Base-by-base conservation (phyloP, 2,113 vertebrate species). In the Myrmecophaga tridactyla region DNA sequence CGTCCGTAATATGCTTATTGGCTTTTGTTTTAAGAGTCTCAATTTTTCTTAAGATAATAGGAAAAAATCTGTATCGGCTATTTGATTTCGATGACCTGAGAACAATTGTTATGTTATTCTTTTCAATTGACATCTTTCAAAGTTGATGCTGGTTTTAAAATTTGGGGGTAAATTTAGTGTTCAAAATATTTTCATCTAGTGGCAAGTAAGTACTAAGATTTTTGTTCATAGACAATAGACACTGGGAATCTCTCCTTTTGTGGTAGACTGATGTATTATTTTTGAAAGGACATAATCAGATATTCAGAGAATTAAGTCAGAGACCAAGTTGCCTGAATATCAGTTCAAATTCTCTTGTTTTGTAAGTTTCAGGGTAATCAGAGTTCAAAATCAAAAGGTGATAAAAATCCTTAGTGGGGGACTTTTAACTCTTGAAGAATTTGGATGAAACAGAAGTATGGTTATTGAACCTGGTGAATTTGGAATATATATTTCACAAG, bases 71-170 rank as follows among this genome's bases (percentile, higher is more conserved):
- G 77, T 86, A n/a, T 17, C 56, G n/a, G 1, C 56, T 73, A 15
- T 81, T 58, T 67, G 65, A 48, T 63, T 69, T 91, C 72, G 85
- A 72, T 56, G 87, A 80, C 65, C 43, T 62, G 43, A 97, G 15
- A 82, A 23, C 65, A 72, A 83, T 34, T 4, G 5, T 1, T 25
- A 29, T 31, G 72, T 75, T 73, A 18, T 43, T 75, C 27, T 72
- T 88, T 56, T 90, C 4, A 6, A 43, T 58, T 11, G 86, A 65
- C 48, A n/a, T 65, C 25, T 58, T 93, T 81, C 39, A 76, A 34
- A 67, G 73, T 27, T 34, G 69, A 70, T 63, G 6, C 58, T 56
- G 43, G 5, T 36, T 73, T 46, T 46, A 60, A 3, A 6, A 5
- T 89, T 29, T 58, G 31, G 86, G 4, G 12, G 7, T 6, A 20